Conservation (phyloP, 2,888 invertebrate species). For the Pandemis heparana region DNA sequence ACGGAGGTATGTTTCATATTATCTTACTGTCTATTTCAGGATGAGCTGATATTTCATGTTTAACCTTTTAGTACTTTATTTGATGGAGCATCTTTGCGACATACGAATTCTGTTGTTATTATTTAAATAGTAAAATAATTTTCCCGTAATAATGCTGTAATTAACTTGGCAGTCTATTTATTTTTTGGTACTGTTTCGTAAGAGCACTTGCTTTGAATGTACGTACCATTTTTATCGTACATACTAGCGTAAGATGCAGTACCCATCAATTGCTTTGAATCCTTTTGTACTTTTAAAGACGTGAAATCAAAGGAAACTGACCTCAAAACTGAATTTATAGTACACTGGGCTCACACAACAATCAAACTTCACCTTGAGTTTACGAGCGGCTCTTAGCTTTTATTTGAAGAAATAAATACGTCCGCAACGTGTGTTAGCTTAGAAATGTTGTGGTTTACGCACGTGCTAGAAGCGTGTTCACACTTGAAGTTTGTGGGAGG, state of each 20-base stretch:
- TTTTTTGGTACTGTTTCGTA: neutral
- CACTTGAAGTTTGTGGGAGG: slow-evolving; percentile 16
- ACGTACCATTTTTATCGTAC: slow-evolving; percentile 45
- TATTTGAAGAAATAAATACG: slow-evolving; percentile 67
- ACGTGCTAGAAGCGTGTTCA: slow-evolving; percentile 50
- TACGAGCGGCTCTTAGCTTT: slow-evolving; percentile 66
- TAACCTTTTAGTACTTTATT: too few species aligned
- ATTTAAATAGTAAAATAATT: too few species aligned
- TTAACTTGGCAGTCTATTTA: neutral
- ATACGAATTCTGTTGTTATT: too few species aligned
- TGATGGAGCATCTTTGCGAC: too few species aligned
- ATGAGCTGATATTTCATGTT: too few species aligned
- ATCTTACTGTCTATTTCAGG: too few species aligned
- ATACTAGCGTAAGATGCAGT: slow-evolving; percentile 47
- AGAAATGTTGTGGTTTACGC: slow-evolving; percentile 58
- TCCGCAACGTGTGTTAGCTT: slow-evolving; percentile 71
- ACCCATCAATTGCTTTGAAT: slow-evolving; percentile 54
- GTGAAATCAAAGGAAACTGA: slow-evolving; percentile 68
- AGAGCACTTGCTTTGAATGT: neutral
- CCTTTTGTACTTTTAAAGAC: slow-evolving; percentile 72
- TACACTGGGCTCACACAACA: slow-evolving; percentile 66
- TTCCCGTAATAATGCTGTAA: neutral
- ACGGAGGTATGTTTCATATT: neutral
- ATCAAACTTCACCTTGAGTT: slow-evolving; percentile 79
- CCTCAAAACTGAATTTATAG: slow-evolving; percentile 72